phyloP scores from a whole-genome alignment of 2,797 vertebrate species.

The Tragopan temminckii region DNA sequence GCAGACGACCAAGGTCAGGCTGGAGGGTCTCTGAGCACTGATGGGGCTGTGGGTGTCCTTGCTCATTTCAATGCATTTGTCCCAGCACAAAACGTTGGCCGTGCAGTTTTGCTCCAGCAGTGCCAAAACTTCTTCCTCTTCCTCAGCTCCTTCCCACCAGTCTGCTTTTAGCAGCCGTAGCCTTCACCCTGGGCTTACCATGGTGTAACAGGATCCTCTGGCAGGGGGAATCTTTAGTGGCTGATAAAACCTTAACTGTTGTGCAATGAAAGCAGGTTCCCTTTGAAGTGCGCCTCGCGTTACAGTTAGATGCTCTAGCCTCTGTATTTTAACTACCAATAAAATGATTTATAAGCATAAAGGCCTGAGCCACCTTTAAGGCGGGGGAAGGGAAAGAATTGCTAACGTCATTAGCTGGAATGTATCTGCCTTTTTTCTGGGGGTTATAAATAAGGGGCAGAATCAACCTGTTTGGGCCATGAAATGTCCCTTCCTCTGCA shows the following conservation, averaged over 20 bases:
- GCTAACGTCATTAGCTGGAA: neutral
- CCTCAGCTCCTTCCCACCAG: neutral
- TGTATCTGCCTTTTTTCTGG: neutral
- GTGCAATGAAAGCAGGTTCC: conserved; percentile 49
- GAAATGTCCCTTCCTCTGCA: conserved; percentile 32
- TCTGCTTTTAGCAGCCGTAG: neutral
- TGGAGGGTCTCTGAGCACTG: no score
- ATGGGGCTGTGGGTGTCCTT: neutral
- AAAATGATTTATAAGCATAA: conserved; percentile 76
- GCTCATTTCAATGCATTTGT: neutral
- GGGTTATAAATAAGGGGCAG: conserved; percentile 10
- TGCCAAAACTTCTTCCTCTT: neutral
- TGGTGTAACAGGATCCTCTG: conserved; percentile 68
- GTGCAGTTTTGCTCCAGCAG: fast-evolving
- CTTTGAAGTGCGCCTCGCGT: conserved; percentile 68
- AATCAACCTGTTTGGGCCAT: conserved; percentile 30
- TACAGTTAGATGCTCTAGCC: conserved; percentile 35
- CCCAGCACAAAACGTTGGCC: neutral
- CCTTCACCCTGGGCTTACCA: conserved; percentile 16
- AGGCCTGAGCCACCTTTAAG: conserved; percentile 50
- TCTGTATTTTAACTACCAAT: conserved; percentile 58
- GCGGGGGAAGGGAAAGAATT: conserved; percentile 4
- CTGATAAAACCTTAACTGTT: conserved; percentile 71
- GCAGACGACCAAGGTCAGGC: no score
- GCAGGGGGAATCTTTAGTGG: conserved; percentile 56